phyloP scores from a whole-genome alignment of 2,113 vertebrate species.

The Cisticola juncidis region DNA sequence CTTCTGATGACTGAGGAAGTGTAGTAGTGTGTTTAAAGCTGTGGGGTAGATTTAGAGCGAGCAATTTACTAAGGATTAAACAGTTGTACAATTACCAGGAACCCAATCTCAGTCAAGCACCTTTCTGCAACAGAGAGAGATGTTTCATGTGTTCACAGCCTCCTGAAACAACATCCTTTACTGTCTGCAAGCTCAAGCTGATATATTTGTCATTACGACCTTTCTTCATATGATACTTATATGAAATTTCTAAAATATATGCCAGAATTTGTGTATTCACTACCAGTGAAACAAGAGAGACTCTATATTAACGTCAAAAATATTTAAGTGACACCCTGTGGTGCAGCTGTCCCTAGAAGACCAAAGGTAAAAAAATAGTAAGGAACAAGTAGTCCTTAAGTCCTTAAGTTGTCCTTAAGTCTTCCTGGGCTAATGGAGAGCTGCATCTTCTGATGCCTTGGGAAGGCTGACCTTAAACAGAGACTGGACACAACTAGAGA shows the following conservation, averaged over 20 bases:
- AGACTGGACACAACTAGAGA: neutral
- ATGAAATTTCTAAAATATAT: neutral
- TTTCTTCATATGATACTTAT: neutral
- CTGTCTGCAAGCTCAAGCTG: neutral
- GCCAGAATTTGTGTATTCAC: neutral
- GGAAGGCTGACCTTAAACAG: neutral
- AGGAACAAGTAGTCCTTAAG: neutral
- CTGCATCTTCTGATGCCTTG: neutral
- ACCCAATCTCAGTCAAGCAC: neutral
- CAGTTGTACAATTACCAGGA: neutral
- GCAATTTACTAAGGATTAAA: neutral
- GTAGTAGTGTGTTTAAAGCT: neutral
- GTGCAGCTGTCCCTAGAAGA: neutral
- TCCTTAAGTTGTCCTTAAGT: neutral
- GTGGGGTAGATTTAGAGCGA: neutral
- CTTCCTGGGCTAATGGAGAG: neutral
- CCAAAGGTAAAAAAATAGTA: neutral
- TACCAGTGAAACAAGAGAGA: neutral
- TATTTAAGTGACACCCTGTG: neutral
- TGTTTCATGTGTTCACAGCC: neutral
- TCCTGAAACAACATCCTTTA: neutral
- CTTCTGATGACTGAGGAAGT: neutral
- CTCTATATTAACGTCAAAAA: neutral
- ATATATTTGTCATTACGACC: neutral
- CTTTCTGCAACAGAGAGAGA: neutral